Base-by-base conservation (phyloP, 2,888 invertebrate species). In the Odontothrips loti region DNA sequence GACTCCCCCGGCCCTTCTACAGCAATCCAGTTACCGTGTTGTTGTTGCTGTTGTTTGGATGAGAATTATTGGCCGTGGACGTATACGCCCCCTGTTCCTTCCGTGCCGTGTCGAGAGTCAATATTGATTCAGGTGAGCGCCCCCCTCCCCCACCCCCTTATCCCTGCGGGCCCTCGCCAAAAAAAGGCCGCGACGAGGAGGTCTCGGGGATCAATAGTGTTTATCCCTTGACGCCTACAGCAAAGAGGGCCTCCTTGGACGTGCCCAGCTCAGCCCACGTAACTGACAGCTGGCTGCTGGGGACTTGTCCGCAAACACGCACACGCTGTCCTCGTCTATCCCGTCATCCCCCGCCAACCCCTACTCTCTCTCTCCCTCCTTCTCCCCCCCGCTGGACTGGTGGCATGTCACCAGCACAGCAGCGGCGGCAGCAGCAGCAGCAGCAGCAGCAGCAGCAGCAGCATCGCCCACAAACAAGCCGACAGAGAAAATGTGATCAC, bases 401-500 rank as follows among this genome's bases (percentile, higher is more conserved):
- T 58, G 68, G 68, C 68, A 75, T 75, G 68, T 75, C 68, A n/a
- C 68, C 63, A 8, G 20, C 63, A 8, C 68, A 12, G 51, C 51
- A 1, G 1, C 51, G 15, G 48, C 48, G n/a, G n/a, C 63, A 15
- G 9, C 20, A 63, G 63, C 63, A 63, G n/a, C n/a, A n/a, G n/a
- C n/a, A n/a, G n/a, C 51, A n/a, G n/a, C 48, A 6, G 51, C 51
- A 51, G 1, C 51, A 12, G 15, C 23, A 11, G 4, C n/a, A 68
- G 68, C 23, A 9, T 51, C 68, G 68, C 27, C 68, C 23, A 27
- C 68, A 75, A 75, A 75, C 68, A 75, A 75, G 68, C 68, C 68
- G 68, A 75, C 68, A 75, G 68, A 75, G 68, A 75, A 75, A 75
- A 75, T 75, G 68, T 75, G 68, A 75, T 75, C 68, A 75, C 68